Conservation (phyloP, 2,797 vertebrate species). For the Hypotaenidia philippensis region DNA sequence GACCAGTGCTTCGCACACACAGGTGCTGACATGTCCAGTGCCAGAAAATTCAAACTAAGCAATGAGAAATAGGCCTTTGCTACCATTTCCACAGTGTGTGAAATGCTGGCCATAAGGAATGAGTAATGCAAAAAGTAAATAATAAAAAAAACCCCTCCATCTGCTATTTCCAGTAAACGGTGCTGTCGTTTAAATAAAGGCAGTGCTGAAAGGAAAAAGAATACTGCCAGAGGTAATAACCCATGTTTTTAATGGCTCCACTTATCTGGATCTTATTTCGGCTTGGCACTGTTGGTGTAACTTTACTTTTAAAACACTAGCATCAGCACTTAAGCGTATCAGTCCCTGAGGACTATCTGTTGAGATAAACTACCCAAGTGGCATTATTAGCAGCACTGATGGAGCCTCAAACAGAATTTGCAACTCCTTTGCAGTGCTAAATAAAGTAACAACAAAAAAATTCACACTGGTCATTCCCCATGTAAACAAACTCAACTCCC, state of each 20-base stretch:
- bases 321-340: constrained; percentile 21
- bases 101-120: not conserved
- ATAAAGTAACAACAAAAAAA: constrained; percentile 9
- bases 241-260: not conserved
- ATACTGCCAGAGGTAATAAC: not conserved
- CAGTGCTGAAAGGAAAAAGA: not conserved
- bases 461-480: not conserved
- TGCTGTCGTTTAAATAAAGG: not conserved
- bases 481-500: not conserved
- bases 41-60: not conserved
- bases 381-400: not conserved
- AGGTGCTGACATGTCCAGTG: not conserved
- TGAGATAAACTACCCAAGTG: not conserved
- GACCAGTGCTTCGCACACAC: not conserved
- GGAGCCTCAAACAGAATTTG: not conserved
- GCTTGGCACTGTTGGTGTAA: not conserved
- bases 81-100: not conserved
- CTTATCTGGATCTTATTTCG: constrained; percentile 1
- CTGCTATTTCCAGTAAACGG: not conserved
- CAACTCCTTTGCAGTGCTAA: not conserved
- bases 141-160: not conserved
- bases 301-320: not conserved
- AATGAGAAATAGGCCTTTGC: not conserved
- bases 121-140: not conserved
- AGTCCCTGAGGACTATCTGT: not conserved